Evolutionary conservation across 2,113 vertebrate genomes (phyloP), one percentile per base, ranked within the genome.

Genomic region (Scomber colias): DNA sequence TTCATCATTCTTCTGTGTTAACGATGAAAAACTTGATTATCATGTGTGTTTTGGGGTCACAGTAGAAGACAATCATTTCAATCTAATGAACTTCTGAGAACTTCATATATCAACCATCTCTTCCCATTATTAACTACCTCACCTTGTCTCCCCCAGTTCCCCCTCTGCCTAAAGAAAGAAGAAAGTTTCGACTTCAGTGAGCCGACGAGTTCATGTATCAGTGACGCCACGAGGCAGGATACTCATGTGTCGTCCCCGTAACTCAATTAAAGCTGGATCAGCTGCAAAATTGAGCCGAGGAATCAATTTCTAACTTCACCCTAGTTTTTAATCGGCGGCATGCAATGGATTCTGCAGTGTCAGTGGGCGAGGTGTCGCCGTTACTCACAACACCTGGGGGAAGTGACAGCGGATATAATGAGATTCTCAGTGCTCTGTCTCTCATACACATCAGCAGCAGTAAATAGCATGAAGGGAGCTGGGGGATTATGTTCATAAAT

Each of bases 321-420:
- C 74, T 3, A 0, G 71, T 86, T 92, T 27, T 89, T 80, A 87
- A 88, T 92, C 72, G 77, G 48, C 66, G 40, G 55, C 24, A 27
- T 27, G 24, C 67, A 2, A 15, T 64, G 63, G 74, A 81, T 88
- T 72, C 66, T 67, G 71, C 79, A 21, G 74, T 79, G 79, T 88
- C 87, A 79, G 83, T 61, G 69, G 82, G 82, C 44, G 78, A 85
- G 46, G 61, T 40, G 35, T 40, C 31, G 84, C 77, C 68, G 61
- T 92, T 87, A 82, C 69, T 91, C 87, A 87, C 59, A 24, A 79
- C 83, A 90, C 85, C 87, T 92, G 88, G 86, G 86, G 79, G 86
- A 90, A 81, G 71, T 79, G 90, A 82, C 89, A 86, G 81, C 21
- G n/a, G 76, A 59, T 40, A 79, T 90, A 90, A 94, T 91, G 79